phyloP scores from a whole-genome alignment of 2,888 invertebrate species.

The Nomada ferruginata region DNA sequence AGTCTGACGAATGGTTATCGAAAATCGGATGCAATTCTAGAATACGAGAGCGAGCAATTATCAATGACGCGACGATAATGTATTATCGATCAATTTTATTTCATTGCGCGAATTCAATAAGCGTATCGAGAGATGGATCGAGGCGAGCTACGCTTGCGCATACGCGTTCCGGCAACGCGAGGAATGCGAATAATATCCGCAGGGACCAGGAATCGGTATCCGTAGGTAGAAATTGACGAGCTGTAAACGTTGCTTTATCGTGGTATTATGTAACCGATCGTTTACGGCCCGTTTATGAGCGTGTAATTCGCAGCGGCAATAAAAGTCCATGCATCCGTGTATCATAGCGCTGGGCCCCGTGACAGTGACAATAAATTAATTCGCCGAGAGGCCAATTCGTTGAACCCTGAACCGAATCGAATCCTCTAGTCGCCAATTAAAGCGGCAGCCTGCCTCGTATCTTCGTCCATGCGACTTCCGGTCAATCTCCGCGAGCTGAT shows the following conservation, averaged over 20 bases:
- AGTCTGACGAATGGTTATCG: too few species aligned
- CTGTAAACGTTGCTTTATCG: slow-evolving; percentile 20
- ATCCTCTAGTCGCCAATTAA: slow-evolving; percentile 38
- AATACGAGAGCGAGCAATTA: too few species aligned
- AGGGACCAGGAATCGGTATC: background rate
- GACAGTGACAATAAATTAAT: slow-evolving; percentile 43
- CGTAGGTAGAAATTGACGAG: background rate
- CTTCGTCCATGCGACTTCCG: slow-evolving; percentile 48
- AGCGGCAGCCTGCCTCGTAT: slow-evolving; percentile 23
- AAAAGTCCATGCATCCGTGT: slow-evolving; percentile 23
- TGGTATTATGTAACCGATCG: slow-evolving; percentile 39
- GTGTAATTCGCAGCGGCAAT: slow-evolving; percentile 31
- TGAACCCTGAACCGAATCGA: slow-evolving; percentile 52
- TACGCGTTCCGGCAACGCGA: background rate
- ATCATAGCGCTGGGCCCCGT: slow-evolving; percentile 19
- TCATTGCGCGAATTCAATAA: too few species aligned
- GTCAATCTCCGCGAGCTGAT: slow-evolving; percentile 37
- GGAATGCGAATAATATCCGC: slow-evolving; percentile 12
- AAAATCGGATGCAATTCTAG: too few species aligned
- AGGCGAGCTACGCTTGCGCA: background rate
- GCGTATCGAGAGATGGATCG: background rate
- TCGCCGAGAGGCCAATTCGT: slow-evolving; percentile 33
- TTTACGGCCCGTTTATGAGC: slow-evolving; percentile 31
- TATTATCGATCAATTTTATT: too few species aligned
- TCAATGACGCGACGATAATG: too few species aligned